Evolutionary conservation across 1,140 invertebrate species (phyloP).

Genomic region (Formica selysi): DNA sequence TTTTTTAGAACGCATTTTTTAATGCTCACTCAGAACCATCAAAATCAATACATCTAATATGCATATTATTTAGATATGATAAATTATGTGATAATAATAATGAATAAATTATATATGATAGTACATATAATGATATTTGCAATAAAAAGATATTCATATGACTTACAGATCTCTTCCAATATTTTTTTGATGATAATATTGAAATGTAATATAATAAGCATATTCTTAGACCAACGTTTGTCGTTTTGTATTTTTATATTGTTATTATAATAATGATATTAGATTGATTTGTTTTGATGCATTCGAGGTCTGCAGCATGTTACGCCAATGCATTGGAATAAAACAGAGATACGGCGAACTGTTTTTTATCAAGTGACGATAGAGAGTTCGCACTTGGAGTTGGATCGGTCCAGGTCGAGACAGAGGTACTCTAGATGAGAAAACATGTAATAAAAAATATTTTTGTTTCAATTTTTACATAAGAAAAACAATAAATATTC

Average conservation of each 20-base stretch:
- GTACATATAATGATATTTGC: neutral
- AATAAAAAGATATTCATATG: neutral
- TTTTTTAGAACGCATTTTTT: neutral
- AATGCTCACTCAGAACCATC: neutral
- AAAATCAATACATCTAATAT: neutral
- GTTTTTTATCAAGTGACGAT: conserved; percentile 81
- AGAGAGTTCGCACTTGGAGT: conserved; percentile 77
- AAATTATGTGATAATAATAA: neutral
- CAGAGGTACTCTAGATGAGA: conserved; percentile 72
- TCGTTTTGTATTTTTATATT: neutral
- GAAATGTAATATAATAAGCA: neutral
- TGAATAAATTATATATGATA: too few relatives aligned
- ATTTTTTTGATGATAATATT: neutral
- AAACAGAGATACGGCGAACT: conserved; percentile 74
- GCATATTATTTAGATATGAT: neutral
- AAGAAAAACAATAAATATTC: neutral
- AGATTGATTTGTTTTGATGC: conserved; percentile 19
- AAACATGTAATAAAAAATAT: conserved; percentile 55
- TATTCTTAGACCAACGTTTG: conserved; percentile 1
- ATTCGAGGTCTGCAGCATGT: conserved; percentile 4
- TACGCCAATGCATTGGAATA: conserved; percentile 76
- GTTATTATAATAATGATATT: neutral
- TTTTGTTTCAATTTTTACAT: neutral
- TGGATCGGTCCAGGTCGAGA: conserved; percentile 67
- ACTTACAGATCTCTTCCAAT: neutral